These are phyloP conservation scores for Colius striatus DNA, from an alignment of 2,113 vertebrate genomes.

Conservation along the genomic window DNA sequence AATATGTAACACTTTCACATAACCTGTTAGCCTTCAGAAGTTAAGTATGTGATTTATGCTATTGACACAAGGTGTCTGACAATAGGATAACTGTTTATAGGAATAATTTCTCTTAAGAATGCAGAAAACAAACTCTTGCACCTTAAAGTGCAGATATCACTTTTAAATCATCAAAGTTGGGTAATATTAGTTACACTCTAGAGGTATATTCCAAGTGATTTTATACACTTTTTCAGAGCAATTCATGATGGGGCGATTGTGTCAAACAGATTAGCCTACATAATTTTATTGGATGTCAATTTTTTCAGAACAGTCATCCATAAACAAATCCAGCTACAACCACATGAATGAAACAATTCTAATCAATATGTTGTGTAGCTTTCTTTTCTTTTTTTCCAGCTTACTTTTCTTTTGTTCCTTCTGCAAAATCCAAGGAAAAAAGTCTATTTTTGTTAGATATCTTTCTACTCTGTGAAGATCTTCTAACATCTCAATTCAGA, in stretches of 20 bases:
- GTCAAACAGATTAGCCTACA: not conserved
- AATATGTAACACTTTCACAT: not conserved
- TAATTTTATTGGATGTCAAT: not conserved
- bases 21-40: not conserved
- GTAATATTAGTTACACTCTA: not conserved
- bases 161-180: not conserved
- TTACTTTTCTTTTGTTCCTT: not conserved
- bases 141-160: not conserved
- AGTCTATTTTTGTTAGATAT: not conserved
- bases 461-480: not conserved
- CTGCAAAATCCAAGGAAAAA: not conserved
- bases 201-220: not conserved
- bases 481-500: not conserved
- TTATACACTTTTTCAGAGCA: not conserved
- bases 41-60: not conserved
- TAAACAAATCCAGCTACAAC: not conserved
- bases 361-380: not conserved
- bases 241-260: not conserved
- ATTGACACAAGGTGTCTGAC: not conserved
- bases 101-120: not conserved
- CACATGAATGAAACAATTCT: fast-evolving
- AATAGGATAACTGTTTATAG: not conserved
- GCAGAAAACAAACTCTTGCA: not conserved
- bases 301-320: not conserved
- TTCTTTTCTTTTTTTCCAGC: too few relatives aligned